These are phyloP conservation scores for Pecten maximus DNA, from an alignment of 2,888 invertebrate genomes.

Conservation along the genomic window DNA sequence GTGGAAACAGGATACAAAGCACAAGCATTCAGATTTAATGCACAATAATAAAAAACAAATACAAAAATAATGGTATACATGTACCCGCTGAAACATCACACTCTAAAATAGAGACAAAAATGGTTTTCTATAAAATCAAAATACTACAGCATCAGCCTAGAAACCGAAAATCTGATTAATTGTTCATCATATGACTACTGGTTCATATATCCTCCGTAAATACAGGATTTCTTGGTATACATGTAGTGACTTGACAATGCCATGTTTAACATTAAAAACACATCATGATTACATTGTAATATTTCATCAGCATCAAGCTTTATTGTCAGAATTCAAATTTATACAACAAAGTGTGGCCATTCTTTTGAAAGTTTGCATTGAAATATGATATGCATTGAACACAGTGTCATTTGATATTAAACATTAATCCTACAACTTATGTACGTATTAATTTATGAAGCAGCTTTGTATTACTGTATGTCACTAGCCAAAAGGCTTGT, in stretches of 20 bases:
- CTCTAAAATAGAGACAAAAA: constrained; percentile 8
- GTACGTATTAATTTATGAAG: neutral
- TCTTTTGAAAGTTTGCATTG: too few species aligned
- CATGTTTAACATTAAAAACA: too few species aligned
- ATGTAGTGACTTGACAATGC: too few species aligned
- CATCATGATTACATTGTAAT: too few species aligned
- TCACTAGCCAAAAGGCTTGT: too few species aligned
- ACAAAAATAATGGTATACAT: neutral
- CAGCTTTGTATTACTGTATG: neutral
- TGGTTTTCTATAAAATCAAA: neutral
- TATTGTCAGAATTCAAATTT: too few species aligned
- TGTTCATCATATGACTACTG: neutral
- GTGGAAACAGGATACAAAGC: neutral
- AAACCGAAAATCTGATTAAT: neutral
- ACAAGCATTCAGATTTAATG: constrained; percentile 6
- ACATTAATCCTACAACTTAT: neutral
- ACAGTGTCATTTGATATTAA: neutral
- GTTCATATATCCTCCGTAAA: neutral
- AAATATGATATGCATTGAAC: neutral
- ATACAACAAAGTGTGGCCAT: too few species aligned
- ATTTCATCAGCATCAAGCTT: too few species aligned
- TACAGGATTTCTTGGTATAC: too few species aligned
- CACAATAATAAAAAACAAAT: neutral
- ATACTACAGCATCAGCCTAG: neutral
- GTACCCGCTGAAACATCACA: neutral